Conservation (phyloP, 2,797 vertebrate genomes). For the Nothura maculosa region DNA sequence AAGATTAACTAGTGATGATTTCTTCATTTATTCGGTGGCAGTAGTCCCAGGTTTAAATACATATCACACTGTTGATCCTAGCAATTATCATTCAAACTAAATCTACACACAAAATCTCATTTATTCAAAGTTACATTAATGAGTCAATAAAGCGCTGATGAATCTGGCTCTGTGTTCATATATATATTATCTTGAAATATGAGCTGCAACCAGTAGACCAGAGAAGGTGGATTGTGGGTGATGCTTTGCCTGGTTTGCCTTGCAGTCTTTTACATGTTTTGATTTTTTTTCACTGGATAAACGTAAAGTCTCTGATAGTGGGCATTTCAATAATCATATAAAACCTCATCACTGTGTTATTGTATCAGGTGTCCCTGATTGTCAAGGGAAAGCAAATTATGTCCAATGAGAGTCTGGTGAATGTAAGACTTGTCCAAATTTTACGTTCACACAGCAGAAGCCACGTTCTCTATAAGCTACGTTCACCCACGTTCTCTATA, state of each 20-base stretch:
- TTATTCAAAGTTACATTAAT: conserved; percentile 67
- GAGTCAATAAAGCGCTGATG: conserved; percentile 74
- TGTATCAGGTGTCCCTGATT: fast-evolving
- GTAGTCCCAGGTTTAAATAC: conserved; percentile 63
- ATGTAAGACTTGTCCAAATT: neutral
- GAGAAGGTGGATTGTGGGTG: neutral
- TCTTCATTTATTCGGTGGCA: conserved; percentile 71
- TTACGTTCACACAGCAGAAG: neutral
- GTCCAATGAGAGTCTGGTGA: neutral
- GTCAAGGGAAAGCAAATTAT: neutral
- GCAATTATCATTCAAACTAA: conserved; percentile 52
- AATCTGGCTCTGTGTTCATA: conserved; percentile 46
- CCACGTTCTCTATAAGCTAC: neutral
- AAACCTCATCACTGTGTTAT: neutral
- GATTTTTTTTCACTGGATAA: neutral
- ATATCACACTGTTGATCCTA: conserved; percentile 60
- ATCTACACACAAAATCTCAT: conserved; percentile 54
- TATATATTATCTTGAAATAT: conserved; percentile 25
- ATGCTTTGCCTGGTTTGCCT: neutral
- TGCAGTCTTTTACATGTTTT: neutral
- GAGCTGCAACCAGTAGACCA: neutral
- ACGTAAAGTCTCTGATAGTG: neutral
- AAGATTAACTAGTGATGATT: conserved; percentile 57
- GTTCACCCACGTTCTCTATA: neutral
- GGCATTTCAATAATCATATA: neutral